Base-by-base conservation (phyloP, 2,113 vertebrate genomes). In the Epinephelus fuscoguttatus region DNA sequence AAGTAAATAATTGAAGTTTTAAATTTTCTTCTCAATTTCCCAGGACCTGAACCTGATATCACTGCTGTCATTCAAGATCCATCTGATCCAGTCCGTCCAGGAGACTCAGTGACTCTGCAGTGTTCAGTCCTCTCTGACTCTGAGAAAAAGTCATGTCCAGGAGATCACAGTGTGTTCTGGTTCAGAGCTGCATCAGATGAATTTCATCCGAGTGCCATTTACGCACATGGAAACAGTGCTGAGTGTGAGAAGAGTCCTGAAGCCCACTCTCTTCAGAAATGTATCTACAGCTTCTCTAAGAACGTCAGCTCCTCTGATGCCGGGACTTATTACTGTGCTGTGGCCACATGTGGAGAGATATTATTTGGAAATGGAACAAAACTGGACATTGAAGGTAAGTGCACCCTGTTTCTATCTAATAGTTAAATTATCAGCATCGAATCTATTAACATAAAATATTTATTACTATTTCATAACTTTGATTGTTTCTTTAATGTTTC, bases 301-400 rank as follows among this genome's bases (percentile, higher is more conserved):
- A 3, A 37, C 33, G 33, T 37, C 33, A 63, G 27, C 27, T 70
- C 55, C 47, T 83, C 91, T 1, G 82, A 82, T 57, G 23, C 71
- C 64, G 81, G 49, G 45, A 82, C 30, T 40, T 84, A 80, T 70
- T 62, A 64, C 74, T 93, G 91, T 82, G 79, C 78, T 0, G 73
- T 83, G 61, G 37, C 63, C 19, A 10, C 62, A 1, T 86, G 84
- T 68, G 88, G 70, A 0, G 3, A 75, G 63, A 80, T 61, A 30
- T 4, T 27, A 4, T 53, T 77, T 76, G 60, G 47, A 88, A 81
- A 75, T 55, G 83, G 85, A 70, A 75, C 70, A 18, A 80, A 84
- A 56, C 30, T 64, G 49, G 55, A 75, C 3, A 10, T 59, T 55
- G 15, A 81, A 66, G 84, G 84, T 89, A 78, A 79, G 0, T 4